A percentile compares a stretch with the other conserved stretches of the same genome.
These are phyloP conservation scores for Leptarthrus brevirostris DNA, from an alignment of 2,888 invertebrate species.

Conservation along the genomic window DNA sequence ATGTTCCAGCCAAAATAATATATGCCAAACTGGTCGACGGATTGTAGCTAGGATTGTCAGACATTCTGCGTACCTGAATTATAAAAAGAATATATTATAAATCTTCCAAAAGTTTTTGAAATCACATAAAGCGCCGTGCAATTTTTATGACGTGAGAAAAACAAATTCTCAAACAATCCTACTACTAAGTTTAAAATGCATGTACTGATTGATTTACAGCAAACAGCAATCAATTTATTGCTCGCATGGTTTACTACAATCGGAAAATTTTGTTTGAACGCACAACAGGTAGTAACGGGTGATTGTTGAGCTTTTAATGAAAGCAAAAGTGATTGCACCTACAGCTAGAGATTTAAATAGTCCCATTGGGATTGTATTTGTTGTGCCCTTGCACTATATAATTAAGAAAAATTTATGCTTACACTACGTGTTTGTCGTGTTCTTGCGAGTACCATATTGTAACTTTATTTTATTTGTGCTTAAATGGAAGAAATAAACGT, in stretches of 20 bases:
- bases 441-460: slow-evolving; percentile 8
- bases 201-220: background rate
- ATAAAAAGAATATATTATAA: background rate
- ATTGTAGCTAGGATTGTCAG: slow-evolving; percentile 40
- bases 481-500: slow-evolving; percentile 3
- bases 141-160: slow-evolving; percentile 9
- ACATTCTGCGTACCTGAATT: slow-evolving; percentile 13
- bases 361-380: background rate
- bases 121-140: slow-evolving; percentile 1
- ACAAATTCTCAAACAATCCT: slow-evolving; percentile 19
- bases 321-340: background rate
- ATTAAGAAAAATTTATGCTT: background rate
- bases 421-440: slow-evolving; percentile 13
- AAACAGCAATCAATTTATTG: too few relatives aligned
- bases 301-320: background rate
- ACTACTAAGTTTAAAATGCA: background rate
- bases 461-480: background rate
- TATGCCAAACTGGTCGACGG: slow-evolving; percentile 52
- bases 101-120: background rate
- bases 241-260: background rate
- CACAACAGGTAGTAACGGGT: background rate
- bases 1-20: slow-evolving; percentile 51
- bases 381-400: background rate
- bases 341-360: background rate
- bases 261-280: background rate